Evolutionary conservation across 2,888 invertebrate genomes (phyloP).

Genomic region (Cerastoderma edule): DNA sequence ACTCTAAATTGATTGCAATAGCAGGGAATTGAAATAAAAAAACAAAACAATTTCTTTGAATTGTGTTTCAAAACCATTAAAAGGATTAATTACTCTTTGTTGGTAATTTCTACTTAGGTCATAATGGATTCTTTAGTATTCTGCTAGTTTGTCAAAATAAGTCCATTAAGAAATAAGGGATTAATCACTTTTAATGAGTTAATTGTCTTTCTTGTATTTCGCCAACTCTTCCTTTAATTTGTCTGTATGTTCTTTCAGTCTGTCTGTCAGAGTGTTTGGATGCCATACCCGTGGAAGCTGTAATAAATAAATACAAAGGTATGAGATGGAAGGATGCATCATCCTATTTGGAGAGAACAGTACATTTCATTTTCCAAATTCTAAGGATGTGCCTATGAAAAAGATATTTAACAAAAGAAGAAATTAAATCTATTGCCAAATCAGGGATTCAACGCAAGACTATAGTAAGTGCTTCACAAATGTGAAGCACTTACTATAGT

Average conservation of each 20-base stretch:
- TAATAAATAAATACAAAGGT: not conserved
- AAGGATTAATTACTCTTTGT: too few relatives aligned
- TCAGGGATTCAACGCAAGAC: not conserved
- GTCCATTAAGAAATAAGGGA: not conserved
- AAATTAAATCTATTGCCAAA: not conserved
- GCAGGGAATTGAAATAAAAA: too few relatives aligned
- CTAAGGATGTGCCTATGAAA: slow-evolving; percentile 10
- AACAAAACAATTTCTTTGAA: too few relatives aligned
- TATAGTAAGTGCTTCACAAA: too few relatives aligned
- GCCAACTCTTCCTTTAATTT: not conserved
- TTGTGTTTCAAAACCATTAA: too few relatives aligned
- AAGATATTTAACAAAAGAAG: not conserved
- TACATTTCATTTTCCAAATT: not conserved
- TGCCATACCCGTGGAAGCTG: slow-evolving; percentile 2
- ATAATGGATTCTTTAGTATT: too few relatives aligned
- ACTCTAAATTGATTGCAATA: too few relatives aligned
- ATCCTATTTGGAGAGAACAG: not conserved
- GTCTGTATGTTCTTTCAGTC: not conserved
- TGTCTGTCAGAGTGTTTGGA: not conserved
- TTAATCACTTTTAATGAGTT: not conserved
- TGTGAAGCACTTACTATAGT: too few relatives aligned
- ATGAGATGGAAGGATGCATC: not conserved
- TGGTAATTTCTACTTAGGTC: too few relatives aligned
- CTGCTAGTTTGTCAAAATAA: not conserved
- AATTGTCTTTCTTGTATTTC: not conserved